These are phyloP conservation scores for Metopia argyrocephala DNA, from an alignment of 2,888 invertebrate species.

Conservation along the genomic window DNA sequence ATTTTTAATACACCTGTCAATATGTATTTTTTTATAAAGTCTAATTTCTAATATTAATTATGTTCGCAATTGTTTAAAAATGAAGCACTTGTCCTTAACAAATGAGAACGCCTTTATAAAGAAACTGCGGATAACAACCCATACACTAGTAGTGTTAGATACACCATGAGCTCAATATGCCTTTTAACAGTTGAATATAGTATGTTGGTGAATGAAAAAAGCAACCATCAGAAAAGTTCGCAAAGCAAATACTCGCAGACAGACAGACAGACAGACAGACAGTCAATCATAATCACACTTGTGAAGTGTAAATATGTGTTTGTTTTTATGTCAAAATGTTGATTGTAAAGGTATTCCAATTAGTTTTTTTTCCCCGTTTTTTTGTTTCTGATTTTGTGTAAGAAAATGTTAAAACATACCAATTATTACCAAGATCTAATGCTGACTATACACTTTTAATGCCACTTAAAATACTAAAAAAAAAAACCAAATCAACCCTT, in stretches of 20 bases:
- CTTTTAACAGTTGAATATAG: background rate
- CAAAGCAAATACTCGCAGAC: background rate
- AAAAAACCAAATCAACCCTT: background rate
- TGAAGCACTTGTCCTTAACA: too few species aligned
- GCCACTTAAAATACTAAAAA: conserved; percentile 16
- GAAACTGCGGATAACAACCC: background rate
- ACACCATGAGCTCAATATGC: background rate
- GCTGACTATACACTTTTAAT: conserved; percentile 16
- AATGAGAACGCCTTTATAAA: conserved; percentile 13
- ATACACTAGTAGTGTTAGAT: background rate
- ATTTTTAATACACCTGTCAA: too few species aligned
- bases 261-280: too few species aligned
- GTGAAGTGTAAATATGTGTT: too few species aligned
- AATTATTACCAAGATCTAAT: conserved; percentile 30
- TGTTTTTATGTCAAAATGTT: too few species aligned
- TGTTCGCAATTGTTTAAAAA: too few species aligned
- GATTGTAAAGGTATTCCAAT: background rate
- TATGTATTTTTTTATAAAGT: too few species aligned
- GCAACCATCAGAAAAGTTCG: background rate
- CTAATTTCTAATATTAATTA: too few species aligned
- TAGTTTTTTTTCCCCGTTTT: background rate
- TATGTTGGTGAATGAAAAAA: background rate
- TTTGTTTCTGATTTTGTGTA: too few species aligned
- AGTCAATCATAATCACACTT: too few species aligned
- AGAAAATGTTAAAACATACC: conserved; percentile 19